Conservation (phyloP, 2,113 vertebrate species). For the Phalacrocorax pelagicus region DNA sequence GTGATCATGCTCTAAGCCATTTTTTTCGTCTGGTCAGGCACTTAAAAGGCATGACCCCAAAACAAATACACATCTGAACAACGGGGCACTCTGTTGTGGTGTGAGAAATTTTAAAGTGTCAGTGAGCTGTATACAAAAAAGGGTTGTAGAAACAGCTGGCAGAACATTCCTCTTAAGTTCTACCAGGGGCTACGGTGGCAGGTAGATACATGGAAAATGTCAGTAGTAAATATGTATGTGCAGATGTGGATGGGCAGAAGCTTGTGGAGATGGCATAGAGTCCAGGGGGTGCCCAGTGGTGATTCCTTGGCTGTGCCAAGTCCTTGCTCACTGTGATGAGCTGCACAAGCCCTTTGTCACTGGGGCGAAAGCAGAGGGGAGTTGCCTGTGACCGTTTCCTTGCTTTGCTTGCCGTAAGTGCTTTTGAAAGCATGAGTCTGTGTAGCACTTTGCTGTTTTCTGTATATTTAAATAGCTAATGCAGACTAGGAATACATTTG, state of each 20-base stretch:
- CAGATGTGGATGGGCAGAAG: background rate
- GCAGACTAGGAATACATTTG: background rate
- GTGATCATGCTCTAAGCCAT: background rate
- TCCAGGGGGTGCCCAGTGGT: accelerated
- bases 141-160: background rate
- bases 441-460: background rate
- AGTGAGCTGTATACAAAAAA: background rate
- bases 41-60: background rate
- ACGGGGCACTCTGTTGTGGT: background rate
- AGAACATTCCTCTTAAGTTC: background rate
- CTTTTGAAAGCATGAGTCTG: background rate
- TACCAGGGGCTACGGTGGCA: background rate
- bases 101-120: background rate
- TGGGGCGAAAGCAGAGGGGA: background rate
- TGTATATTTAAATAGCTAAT: background rate
- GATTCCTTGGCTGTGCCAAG: background rate
- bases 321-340: background rate
- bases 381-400: too few species aligned
- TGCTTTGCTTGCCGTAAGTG: background rate
- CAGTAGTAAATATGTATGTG: background rate
- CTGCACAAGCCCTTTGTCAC: background rate
- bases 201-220: background rate
- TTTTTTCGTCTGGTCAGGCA: background rate
- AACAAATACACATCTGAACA: background rate
- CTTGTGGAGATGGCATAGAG: background rate